Base-by-base conservation (phyloP, 2,888 invertebrate species). In the Patella ulyssiponensis region DNA sequence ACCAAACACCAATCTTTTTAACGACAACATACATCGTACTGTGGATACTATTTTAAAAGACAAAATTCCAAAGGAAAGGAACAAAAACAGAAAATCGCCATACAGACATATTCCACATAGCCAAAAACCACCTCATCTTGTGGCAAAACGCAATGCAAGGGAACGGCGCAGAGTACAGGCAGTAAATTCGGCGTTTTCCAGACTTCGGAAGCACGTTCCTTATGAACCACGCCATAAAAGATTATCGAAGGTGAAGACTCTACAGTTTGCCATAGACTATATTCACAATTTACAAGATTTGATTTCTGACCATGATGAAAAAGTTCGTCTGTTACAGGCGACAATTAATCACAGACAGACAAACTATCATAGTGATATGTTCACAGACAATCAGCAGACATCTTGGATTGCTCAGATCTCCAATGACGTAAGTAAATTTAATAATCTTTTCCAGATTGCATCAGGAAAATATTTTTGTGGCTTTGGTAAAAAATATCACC, bases 131-230 rank as follows among this genome's bases (percentile, higher is more conserved):
- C 93, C 93, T 27, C 93, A 94, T 87, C 92, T 94, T 79, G 94
- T 94, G 78, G 94, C 93, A 20, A 86, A 92, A 79, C 87, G 94
- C 78, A 94, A 94, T 88, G 94, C 94, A 9, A 91, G 94, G 73
- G 94, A 94, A 90, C 89, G 94, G 84, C 91, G 93, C 77, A 91
- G 94, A 80, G 94, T 94, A 52, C 94, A 94, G 88, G 94, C 94
- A 17, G 94, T 94, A 81, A 94, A 94, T 90, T 92, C 91, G 77
- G 94, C 94, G 56, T 94, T 94, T 90, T 88, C 92, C 2, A 92
- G 93, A 75, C 92, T 94, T 69, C 92, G 94, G 73, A 93, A 93
- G 88, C 93, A 93, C 82, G 93, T 94, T 69, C 94, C 94, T 5
- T 91, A 93, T 78, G 93, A 94, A 79, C 93, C 93, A 81, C 87